Evolutionary conservation across 2,113 vertebrate species (phyloP).

Genomic region (Gambusia holbrooki): DNA sequence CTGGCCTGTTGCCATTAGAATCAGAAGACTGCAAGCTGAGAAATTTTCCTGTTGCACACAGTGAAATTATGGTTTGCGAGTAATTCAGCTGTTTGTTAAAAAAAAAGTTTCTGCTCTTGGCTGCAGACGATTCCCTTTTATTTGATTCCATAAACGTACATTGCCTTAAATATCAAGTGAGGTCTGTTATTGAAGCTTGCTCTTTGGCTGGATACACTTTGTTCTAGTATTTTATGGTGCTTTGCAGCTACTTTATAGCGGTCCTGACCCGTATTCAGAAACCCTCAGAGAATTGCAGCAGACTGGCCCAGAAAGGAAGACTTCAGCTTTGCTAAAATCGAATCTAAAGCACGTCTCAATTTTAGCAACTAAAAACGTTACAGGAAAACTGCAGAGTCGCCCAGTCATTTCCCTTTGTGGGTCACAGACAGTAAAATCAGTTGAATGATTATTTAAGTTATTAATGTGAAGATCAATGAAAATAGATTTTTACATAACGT

Average conservation of each 20-base stretch:
- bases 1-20: background rate
- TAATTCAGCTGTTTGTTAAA: background rate
- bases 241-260: slow-evolving; percentile 60
- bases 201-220: slow-evolving; percentile 49
- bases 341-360: background rate
- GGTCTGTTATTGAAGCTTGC: slow-evolving; percentile 61
- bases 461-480: background rate
- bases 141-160: slow-evolving; percentile 60
- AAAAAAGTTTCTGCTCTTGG: slow-evolving; percentile 15
- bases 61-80: background rate
- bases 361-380: background rate
- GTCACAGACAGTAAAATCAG: background rate
- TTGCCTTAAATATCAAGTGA: slow-evolving; percentile 78
- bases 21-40: no score
- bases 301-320: background rate
- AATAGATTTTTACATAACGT: background rate
- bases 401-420: background rate
- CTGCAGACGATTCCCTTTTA: slow-evolving; percentile 12
- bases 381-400: background rate
- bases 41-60: background rate
- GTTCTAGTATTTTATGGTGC: slow-evolving; percentile 57
- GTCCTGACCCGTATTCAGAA: slow-evolving; percentile 40
- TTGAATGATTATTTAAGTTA: background rate
- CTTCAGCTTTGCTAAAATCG: background rate
- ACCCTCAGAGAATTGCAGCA: slow-evolving; percentile 21